These are phyloP conservation scores for Apamea epomidion DNA, from an alignment of 2,888 invertebrate species.

Conservation along the genomic window DNA sequence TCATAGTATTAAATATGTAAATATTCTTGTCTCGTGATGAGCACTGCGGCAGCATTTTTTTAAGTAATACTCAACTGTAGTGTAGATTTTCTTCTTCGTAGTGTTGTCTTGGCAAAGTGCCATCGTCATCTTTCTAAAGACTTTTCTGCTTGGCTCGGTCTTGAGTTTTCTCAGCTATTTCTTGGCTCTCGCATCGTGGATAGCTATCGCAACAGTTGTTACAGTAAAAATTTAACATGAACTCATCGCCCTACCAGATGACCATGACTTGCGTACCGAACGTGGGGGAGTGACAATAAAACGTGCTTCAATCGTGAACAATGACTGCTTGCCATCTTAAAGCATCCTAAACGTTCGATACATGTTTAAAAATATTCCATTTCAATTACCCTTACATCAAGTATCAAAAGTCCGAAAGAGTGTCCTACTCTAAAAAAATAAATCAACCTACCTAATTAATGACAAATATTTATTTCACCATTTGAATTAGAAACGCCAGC, in stretches of 20 bases:
- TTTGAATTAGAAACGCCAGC: slow-evolving; percentile 38
- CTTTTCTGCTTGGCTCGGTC: slow-evolving; percentile 43
- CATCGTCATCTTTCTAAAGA: slow-evolving; percentile 26
- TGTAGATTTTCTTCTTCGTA: slow-evolving; percentile 24
- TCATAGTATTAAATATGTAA: slow-evolving; percentile 43
- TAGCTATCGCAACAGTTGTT: slow-evolving; percentile 11
- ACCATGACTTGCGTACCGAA: not conserved
- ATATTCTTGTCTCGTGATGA: slow-evolving; percentile 49
- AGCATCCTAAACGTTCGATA: not conserved
- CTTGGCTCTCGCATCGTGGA: slow-evolving; percentile 41
- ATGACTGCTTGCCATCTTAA: not conserved
- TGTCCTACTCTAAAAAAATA: not conserved
- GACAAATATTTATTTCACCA: not conserved
- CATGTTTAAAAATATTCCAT: not conserved
- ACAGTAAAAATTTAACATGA: slow-evolving; percentile 17
- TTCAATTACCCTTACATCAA: not conserved
- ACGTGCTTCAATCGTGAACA: too few relatives aligned
- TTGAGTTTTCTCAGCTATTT: slow-evolving; percentile 42
- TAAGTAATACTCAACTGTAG: slow-evolving; percentile 37
- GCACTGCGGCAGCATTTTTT: slow-evolving; percentile 59
- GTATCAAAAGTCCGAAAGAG: slow-evolving; percentile 36
- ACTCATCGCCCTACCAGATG: not conserved
- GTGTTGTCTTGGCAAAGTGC: slow-evolving; percentile 39
- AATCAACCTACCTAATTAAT: not conserved
- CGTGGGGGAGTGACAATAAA: not conserved